Percentiles rank a stretch among this genome's conserved stretches.
phyloP scores from a whole-genome alignment of 2,113 vertebrate genomes.

The Copsychus sechellarum region DNA sequence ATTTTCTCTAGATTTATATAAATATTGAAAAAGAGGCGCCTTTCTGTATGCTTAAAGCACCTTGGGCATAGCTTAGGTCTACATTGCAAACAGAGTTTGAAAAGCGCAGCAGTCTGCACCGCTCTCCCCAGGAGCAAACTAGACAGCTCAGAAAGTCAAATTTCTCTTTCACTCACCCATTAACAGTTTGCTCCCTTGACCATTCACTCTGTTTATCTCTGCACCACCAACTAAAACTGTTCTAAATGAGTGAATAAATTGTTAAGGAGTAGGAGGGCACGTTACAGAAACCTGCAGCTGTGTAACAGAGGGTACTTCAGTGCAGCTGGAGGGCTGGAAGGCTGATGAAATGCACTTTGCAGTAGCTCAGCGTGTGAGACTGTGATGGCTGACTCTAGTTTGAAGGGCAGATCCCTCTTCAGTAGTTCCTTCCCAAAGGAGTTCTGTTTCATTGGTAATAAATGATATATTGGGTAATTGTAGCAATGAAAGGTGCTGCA shows the following conservation, averaged over 20 bases:
- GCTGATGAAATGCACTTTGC: neutral
- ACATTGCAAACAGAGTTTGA: slow-evolving; percentile 42
- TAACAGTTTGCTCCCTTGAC: slow-evolving; percentile 39
- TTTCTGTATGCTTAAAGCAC: slow-evolving; percentile 61
- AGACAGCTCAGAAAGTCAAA: slow-evolving; percentile 7
- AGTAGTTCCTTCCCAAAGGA: neutral
- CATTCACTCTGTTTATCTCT: slow-evolving; percentile 34
- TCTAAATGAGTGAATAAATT: slow-evolving; percentile 12
- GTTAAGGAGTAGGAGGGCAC: neutral
- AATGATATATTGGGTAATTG: neutral
- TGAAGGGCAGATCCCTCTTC: neutral
- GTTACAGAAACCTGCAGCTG: neutral
- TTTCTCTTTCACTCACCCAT: slow-evolving; percentile 23
- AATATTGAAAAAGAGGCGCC: slow-evolving; percentile 64
- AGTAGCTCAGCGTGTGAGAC: neutral
- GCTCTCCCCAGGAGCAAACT: slow-evolving; percentile 19
- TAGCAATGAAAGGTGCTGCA: neutral
- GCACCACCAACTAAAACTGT: neutral
- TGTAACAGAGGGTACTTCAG: neutral
- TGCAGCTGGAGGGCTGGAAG: neutral
- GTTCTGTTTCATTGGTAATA: neutral
- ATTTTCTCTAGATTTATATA: slow-evolving; percentile 65
- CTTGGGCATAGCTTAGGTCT: slow-evolving; percentile 55
- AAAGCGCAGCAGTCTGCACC: slow-evolving; percentile 1
- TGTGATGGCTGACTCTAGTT: neutral